Evolutionary conservation across 2,888 invertebrate genomes (phyloP), one percentile per base, ranked within the genome.

Genomic region (Masnerella sp.): DNA sequence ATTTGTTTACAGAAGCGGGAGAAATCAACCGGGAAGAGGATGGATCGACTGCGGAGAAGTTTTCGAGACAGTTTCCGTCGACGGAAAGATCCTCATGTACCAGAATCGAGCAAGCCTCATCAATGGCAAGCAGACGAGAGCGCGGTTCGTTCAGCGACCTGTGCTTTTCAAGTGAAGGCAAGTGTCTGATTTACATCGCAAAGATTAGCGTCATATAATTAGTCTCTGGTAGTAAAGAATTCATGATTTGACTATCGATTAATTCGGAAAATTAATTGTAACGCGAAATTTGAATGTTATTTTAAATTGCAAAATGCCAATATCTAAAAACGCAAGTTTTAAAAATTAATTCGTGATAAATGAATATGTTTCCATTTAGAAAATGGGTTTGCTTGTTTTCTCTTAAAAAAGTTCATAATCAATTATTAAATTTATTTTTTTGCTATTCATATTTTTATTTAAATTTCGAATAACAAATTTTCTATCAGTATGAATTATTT

Each of bases 71-170:
- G 96, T 76, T 97, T 97, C 89, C 94, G 98, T 61, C 91, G 95
- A 75, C 94, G 97, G 88, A 97, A 97, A 91, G 94, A 94, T 84
- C 91, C 90, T 72, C 88, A 91, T 62, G 92, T 95, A 58, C 95
- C 96, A 4, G 98, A 97, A 89, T 95, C 96, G 75, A 96, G 96
- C 72, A 97, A 97, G 87, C 98, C 98, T 25, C 98, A 98, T 88
- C 97, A 97, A 87, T 99, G 98, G 98, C 97, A 97, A 88, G 95
- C 97, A 34, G 99, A 99, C 89, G 99, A 99, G 88, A 93, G 94
- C 59, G 96, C 97, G 51, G 99, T 99, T 18, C 91, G 98, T 42
- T 94, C 95, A 59, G 98, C 98, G 75, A 97, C 97, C 9, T 99
- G 99, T 90, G 95, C 95, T 84, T 99, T 99, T 90, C 94, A 95